phyloP scores from a whole-genome alignment of 2,888 invertebrate species.

The Listrodromus nycthemerus region DNA sequence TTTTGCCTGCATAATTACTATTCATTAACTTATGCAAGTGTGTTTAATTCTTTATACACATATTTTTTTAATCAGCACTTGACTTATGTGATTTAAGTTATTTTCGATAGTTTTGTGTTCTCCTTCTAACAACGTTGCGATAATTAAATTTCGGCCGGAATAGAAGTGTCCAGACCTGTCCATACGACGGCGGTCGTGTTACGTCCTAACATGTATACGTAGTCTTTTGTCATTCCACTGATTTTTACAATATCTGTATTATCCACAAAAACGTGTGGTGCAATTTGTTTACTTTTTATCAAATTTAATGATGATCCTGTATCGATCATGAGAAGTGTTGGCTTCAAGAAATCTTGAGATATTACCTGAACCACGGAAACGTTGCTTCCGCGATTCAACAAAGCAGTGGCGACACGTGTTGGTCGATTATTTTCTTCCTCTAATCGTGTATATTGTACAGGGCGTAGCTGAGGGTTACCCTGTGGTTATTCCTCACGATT shows the following conservation, averaged over 20 bases:
- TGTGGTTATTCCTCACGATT: not conserved
- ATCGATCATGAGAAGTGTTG: slow-evolving; percentile 51
- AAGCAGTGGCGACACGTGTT: not conserved
- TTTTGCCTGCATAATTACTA: no score
- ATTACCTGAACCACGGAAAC: slow-evolving; percentile 1
- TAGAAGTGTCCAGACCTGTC: no score
- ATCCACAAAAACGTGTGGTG: slow-evolving; percentile 17
- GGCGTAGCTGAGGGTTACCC: not conserved
- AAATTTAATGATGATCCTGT: slow-evolving; percentile 10
- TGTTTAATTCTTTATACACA: no score
- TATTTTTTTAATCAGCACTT: no score
- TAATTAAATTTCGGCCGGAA: no score
- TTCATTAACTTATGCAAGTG: no score
- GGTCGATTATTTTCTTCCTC: not conserved
- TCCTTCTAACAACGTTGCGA: no score
- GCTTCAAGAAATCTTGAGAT: slow-evolving; percentile 15
- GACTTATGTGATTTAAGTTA: no score
- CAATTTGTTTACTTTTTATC: slow-evolving; percentile 10
- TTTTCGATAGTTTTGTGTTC: no score
- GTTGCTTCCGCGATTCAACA: slow-evolving; percentile 25
- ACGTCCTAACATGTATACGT: slow-evolving; percentile 44
- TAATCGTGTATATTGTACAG: not conserved
- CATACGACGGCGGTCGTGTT: no score
- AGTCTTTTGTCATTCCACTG: no score
- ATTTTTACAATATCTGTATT: slow-evolving; percentile 18